phyloP scores from a whole-genome alignment of 2,888 invertebrate genomes.

The Cephus pygmeus region DNA sequence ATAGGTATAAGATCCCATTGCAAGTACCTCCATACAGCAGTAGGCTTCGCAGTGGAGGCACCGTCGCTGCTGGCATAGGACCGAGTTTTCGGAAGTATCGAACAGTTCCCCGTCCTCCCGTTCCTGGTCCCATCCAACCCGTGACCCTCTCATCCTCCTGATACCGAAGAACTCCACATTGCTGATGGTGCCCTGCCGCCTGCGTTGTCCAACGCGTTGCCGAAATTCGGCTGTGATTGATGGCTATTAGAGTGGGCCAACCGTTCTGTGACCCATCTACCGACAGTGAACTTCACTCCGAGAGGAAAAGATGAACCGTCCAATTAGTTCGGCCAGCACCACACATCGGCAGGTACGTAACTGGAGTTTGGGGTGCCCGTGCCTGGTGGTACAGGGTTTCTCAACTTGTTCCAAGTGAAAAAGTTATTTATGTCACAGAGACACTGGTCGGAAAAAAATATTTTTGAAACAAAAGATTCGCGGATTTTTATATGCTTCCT shows the following conservation, averaged over 20 bases:
- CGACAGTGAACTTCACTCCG: background rate
- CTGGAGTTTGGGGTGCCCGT: background rate
- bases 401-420: background rate
- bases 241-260: slow-evolving; percentile 64
- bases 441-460: background rate
- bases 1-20: background rate
- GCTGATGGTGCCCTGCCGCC: slow-evolving; percentile 63
- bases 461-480: background rate
- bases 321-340: background rate
- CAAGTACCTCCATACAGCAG: background rate
- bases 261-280: slow-evolving; percentile 23
- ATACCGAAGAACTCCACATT: slow-evolving; percentile 63
- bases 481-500: background rate
- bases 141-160: slow-evolving; percentile 28
- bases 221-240: slow-evolving; percentile 65
- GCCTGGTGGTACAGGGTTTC: background rate
- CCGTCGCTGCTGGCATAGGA: slow-evolving; percentile 14
- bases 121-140: slow-evolving; percentile 24
- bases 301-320: background rate
- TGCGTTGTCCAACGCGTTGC: slow-evolving; percentile 64
- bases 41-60: background rate
- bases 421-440: background rate
- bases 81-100: slow-evolving; percentile 59
- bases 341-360: background rate
- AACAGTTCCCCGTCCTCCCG: slow-evolving; percentile 42